Conservation (phyloP, 2,888 invertebrate species). For the Drosophila neoperkinsi region DNA sequence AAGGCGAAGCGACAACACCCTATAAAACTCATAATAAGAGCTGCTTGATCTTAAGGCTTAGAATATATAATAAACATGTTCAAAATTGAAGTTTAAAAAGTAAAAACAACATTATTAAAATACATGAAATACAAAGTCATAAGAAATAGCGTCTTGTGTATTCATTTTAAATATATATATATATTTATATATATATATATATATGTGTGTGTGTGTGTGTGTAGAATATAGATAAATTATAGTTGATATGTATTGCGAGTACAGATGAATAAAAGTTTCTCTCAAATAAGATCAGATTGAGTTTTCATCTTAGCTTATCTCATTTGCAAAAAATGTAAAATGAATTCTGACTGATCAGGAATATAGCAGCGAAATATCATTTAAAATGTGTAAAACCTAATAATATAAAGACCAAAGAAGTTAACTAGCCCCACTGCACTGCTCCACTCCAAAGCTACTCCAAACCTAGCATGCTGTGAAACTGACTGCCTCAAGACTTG, state of each 20-base stretch:
- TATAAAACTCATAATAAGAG: not conserved
- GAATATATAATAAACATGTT: not conserved
- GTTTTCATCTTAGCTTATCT: not conserved
- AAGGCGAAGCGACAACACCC: not conserved
- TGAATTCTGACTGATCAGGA: not conserved
- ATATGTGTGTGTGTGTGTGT: not conserved
- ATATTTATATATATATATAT: not conserved
- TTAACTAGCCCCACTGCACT: not conserved
- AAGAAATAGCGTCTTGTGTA: not conserved
- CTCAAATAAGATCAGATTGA: not conserved
- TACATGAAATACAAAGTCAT: not conserved
- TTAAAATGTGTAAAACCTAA: not conserved
- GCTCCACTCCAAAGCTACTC: not conserved
- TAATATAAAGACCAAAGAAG: not conserved
- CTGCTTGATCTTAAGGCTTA: not conserved
- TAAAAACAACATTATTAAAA: not conserved
- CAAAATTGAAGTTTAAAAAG: not conserved
- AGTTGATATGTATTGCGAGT: not conserved
- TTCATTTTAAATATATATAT: no score
- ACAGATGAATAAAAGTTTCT: not conserved
- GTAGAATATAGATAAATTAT: not conserved
- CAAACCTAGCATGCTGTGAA: not conserved
- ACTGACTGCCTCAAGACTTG: constrained; percentile 31
- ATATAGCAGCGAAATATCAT: not conserved
- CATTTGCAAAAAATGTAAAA: no score